Base-by-base conservation (phyloP, 2,888 invertebrate genomes). In the Onchidella celtica region DNA sequence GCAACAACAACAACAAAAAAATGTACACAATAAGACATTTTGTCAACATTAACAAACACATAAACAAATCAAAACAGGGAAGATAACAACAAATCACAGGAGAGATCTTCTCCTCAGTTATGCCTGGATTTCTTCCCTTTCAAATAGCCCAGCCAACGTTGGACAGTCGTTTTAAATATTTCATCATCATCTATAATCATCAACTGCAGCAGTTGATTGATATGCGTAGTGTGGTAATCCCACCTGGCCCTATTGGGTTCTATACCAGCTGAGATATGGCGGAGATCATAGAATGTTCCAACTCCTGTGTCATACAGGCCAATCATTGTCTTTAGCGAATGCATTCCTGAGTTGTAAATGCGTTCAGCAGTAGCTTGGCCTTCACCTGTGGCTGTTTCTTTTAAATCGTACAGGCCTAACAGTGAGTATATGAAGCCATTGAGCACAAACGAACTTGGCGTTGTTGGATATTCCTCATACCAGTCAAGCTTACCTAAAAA, bases 401-500 rank as follows among this genome's bases (percentile, higher is more conserved):
- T 96, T n/a, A 99, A 94, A 94, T 99, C 99, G 93, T 98, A 99
- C 17, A 99, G 95, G 0, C 99, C 99, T 81, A 99, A 95, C 9
- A 99, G 94, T 0, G 99, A 97, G 94, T 99, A 99, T 90, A 99
- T 98, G 94, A 99, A 99, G 65, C 99, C 99, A 94, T 99, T 99
- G 34, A 99, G 95, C 17, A 99, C 99, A 94, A 98, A 99, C 80
- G 90, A 91, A 3, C 98, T 95, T 0, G 99, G 99, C 78, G 95
- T 96, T 0, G 99, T 99, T 0, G 99, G 99, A 94, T 99, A 99
- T 93, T 99, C 99, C 93, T 99, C 99, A 93, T 98, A 99, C 99
- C 99, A 99, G 77, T 96, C 89, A 91, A 96, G 96, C 92, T 72
- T 40, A 2, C 69, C 70, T 21, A 76, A 29, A 80, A 79, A 83